phyloP scores from a whole-genome alignment of 2,888 invertebrate species.

The Xanthia icteritia region DNA sequence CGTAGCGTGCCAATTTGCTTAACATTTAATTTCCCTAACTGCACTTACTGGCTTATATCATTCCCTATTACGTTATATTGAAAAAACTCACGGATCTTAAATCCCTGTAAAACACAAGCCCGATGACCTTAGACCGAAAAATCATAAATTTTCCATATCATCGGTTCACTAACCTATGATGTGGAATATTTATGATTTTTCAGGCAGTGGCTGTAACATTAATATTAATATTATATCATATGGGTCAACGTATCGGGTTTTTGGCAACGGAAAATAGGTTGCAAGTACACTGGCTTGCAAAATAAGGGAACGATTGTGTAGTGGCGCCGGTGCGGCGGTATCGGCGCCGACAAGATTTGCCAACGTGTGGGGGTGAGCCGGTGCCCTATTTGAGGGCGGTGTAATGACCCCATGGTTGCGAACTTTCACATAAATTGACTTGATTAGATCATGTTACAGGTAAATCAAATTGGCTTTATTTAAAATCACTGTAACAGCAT shows the following conservation, averaged over 20 bases:
- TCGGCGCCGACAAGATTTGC: slow-evolving; percentile 72
- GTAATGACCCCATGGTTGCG: slow-evolving; percentile 71
- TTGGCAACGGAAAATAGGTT: slow-evolving; percentile 78
- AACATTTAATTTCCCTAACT: not conserved
- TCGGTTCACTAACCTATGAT: not conserved
- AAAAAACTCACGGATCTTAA: not conserved
- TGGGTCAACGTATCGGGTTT: slow-evolving; percentile 59
- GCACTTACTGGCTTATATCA: no score
- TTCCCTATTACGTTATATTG: slow-evolving; percentile 2
- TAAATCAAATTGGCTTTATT: slow-evolving; percentile 52
- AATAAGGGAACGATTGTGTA: slow-evolving; percentile 71
- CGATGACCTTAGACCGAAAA: slow-evolving; percentile 23
- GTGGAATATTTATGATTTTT: no score
- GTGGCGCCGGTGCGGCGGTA: slow-evolving; percentile 62
- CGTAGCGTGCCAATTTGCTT: not conserved
- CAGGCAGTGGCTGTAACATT: slow-evolving; percentile 16
- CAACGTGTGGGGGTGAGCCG: slow-evolving; percentile 70
- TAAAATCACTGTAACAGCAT: slow-evolving; percentile 18
- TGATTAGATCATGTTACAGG: slow-evolving; percentile 60
- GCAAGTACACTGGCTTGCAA: slow-evolving; percentile 70
- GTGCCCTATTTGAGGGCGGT: slow-evolving; percentile 73
- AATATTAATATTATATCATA: slow-evolving; percentile 52
- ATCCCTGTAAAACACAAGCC: slow-evolving; percentile 9
- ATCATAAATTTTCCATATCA: slow-evolving; percentile 34
- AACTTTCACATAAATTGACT: slow-evolving; percentile 63